These are phyloP conservation scores for Oryctolagus cuniculus DNA, from an alignment of 2,113 vertebrate species.

Conservation along the genomic window DNA sequence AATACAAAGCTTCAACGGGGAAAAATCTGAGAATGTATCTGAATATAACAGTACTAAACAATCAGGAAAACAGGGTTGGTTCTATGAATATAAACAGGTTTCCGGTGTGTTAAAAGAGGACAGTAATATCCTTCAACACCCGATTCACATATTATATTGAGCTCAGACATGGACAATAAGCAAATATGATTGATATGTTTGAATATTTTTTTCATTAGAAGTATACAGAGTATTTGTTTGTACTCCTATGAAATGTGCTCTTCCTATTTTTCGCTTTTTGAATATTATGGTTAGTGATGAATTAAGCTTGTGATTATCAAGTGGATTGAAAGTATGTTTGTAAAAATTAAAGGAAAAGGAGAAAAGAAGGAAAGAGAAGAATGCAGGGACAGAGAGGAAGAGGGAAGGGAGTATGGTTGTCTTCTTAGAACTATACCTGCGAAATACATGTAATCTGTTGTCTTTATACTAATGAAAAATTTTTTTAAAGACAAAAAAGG, in stretches of 20 bases:
- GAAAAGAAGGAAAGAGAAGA: no score
- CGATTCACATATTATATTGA: background rate
- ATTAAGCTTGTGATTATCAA: no score
- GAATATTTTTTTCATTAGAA: background rate
- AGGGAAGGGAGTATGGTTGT: no score
- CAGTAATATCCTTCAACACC: background rate
- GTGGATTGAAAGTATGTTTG: no score
- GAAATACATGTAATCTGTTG: no score
- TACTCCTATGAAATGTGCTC: no score
- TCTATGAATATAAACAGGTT: background rate
- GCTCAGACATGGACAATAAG: background rate
- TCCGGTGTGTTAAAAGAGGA: background rate
- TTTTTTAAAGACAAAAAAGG: background rate
- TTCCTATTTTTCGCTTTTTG: no score
- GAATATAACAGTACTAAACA: slow-evolving; percentile 4
- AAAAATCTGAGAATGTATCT: background rate
- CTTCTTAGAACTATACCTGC: no score
- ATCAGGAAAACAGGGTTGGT: background rate
- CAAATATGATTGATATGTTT: background rate
- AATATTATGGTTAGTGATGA: no score
- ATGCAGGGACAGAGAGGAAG: no score
- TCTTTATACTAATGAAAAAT: no score
- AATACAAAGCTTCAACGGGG: background rate
- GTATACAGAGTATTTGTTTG: background rate
- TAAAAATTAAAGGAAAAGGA: no score